phyloP scores from a whole-genome alignment of 2,113 vertebrate genomes.

The Antennarius striatus region DNA sequence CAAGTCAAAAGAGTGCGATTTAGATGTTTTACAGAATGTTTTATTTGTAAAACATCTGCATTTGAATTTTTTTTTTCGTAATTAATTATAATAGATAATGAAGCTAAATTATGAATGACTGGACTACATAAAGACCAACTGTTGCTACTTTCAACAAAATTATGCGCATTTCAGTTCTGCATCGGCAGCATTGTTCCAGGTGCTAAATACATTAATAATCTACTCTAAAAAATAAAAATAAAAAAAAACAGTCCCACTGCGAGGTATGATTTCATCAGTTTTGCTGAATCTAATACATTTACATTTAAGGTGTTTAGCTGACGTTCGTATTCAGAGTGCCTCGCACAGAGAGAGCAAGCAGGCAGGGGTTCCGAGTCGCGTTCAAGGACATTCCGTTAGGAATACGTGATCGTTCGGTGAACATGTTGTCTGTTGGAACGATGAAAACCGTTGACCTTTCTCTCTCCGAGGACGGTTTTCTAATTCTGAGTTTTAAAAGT shows the following conservation, averaged over 20 bases:
- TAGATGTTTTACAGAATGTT: slow-evolving; percentile 26
- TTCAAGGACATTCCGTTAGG: slow-evolving; percentile 52
- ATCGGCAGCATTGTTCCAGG: not conserved
- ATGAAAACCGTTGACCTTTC: slow-evolving; percentile 41
- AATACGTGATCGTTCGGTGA: slow-evolving; percentile 19
- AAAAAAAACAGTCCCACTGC: slow-evolving; percentile 2
- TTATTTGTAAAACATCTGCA: slow-evolving; percentile 38
- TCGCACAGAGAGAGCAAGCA: slow-evolving; percentile 23
- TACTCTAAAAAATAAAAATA: not conserved
- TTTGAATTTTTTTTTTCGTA: not conserved
- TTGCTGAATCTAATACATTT: slow-evolving; percentile 46
- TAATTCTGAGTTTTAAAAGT: slow-evolving; percentile 23
- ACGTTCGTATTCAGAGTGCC: slow-evolving; percentile 16
- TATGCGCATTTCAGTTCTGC: not conserved
- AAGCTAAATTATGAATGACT: no score
- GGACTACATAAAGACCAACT: no score
- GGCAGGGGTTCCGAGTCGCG: slow-evolving; percentile 25
- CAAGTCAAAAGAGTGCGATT: slow-evolving; percentile 48
- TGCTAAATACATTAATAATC: slow-evolving; percentile 19
- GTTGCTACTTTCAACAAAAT: no score
- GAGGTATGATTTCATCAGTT: slow-evolving; percentile 30
- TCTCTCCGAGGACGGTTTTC: slow-evolving; percentile 5
- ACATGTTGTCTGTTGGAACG: slow-evolving; percentile 20
- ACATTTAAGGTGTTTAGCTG: slow-evolving; percentile 50
- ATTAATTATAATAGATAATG: slow-evolving; percentile 16